phyloP scores from a whole-genome alignment of 53 echinoderm and acorn worm genomes.

The Zoroaster sp. region DNA sequence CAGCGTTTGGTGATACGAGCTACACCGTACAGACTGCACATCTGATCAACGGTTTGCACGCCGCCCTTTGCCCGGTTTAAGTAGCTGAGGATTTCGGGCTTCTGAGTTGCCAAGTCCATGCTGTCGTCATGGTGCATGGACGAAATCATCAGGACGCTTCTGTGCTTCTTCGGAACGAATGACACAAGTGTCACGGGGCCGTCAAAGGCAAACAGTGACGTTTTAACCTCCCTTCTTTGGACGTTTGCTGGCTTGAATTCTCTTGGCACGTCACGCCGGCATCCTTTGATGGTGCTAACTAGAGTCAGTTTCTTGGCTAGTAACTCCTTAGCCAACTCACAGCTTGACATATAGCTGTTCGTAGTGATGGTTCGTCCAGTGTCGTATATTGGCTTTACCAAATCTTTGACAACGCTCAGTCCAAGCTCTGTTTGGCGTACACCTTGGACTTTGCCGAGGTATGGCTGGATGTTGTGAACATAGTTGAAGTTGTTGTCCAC shows the following conservation, averaged over 20 bases:
- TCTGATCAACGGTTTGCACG: background rate
- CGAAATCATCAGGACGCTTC: constrained; percentile 2
- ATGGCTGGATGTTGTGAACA: constrained; percentile 3
- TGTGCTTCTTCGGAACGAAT: background rate
- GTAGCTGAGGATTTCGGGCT: background rate
- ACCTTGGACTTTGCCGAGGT: background rate
- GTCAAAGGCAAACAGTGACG: constrained; percentile 2
- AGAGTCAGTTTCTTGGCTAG: constrained; percentile 1
- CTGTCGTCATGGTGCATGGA: constrained; percentile 11
- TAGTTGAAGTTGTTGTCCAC: background rate
- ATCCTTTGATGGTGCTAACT: background rate
- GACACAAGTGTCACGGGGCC: constrained; percentile 1
- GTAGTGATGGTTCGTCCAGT: background rate
- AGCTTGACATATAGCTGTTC: background rate
- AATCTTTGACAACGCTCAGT: background rate
- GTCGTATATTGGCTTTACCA: background rate
- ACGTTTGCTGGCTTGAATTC: background rate
- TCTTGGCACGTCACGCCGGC: background rate
- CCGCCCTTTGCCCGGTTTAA: background rate
- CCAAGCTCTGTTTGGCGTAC: background rate
- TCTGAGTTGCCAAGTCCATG: background rate
- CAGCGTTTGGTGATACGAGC: constrained; percentile 16
- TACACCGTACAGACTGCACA: background rate
- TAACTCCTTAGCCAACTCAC: background rate
- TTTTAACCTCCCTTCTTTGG: background rate